Base-by-base conservation (phyloP, 1,140 invertebrate species). In the Pectinophora gossypiella region DNA sequence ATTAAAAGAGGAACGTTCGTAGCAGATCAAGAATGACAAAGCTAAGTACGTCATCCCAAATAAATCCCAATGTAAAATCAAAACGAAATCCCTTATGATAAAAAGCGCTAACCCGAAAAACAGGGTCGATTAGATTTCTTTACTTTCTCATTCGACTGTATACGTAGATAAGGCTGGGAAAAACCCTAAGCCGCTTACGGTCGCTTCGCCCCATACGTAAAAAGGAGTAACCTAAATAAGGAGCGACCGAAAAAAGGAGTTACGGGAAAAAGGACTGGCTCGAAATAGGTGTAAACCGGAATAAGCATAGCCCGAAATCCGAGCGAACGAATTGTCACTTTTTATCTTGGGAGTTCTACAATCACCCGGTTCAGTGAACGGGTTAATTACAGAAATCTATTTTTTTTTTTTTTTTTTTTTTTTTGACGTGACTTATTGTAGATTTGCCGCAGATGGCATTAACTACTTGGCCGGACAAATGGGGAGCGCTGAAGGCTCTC, bases 341-440 rank as follows among this genome's bases (percentile, higher is more conserved):
- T 85, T 84, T 80, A 80, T 80, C 79, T 74, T 65, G 64, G 76
- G 66, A 73, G 64, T 68, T 64, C 59, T 76, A 68, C 79, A 86
- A 86, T 86, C 76, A 85, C 72, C 53, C 77, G 83, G 79, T 77
- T 74, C 83, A 83, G 52, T 82, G 83, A 78, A 81, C 83, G 77
- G 68, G 83, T 85, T 86, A 86, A 86, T 86, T 86, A 86, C 82
- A 80, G 83, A 83, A 86, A n/a, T n/a, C n/a, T n/a, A n/a, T n/a
- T n/a, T n/a, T n/a, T n/a, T n/a, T n/a, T n/a, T n/a, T n/a, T n/a
- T n/a, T n/a, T n/a, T n/a, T n/a, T n/a, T n/a, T n/a, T n/a, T n/a
- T n/a, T n/a, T n/a, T n/a, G n/a, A n/a, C n/a, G n/a, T n/a, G n/a
- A n/a, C n/a, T n/a, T n/a, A n/a, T n/a, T n/a, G n/a, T n/a, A n/a